Percentiles rank a stretch among this genome's conserved stretches.
Conservation (phyloP, 2,888 invertebrate genomes). For the Drosophila koepferae region DNA sequence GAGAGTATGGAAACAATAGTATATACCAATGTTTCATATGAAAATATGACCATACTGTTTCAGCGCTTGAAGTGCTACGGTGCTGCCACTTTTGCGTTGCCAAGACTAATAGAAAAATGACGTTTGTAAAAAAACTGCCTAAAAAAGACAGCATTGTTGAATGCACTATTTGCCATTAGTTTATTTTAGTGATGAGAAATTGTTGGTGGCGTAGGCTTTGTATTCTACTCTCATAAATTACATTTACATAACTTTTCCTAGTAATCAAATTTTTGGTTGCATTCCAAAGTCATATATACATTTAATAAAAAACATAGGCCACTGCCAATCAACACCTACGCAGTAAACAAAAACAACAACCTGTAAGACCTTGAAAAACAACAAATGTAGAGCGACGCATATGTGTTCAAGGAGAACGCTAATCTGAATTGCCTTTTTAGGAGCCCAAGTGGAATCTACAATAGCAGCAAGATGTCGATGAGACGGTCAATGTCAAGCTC, state of each 20-base stretch:
- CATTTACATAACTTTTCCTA: slow-evolving; percentile 45
- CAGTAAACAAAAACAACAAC: slow-evolving; percentile 33
- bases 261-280: background rate
- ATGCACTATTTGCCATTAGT: slow-evolving; percentile 15
- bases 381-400: slow-evolving; percentile 7
- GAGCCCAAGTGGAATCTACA: background rate
- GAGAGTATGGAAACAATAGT: too few relatives aligned
- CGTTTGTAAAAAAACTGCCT: slow-evolving; percentile 4
- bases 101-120: background rate
- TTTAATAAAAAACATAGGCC: background rate
- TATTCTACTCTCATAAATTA: slow-evolving; percentile 19
- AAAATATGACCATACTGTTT: too few relatives aligned
- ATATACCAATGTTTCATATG: too few relatives aligned
- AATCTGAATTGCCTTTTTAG: slow-evolving; percentile 19
- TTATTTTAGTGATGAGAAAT: slow-evolving; percentile 24
- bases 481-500: slow-evolving; percentile 60
- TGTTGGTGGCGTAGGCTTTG: slow-evolving; percentile 22
- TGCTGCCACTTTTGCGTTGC: slow-evolving; percentile 1
- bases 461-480: slow-evolving; percentile 59
- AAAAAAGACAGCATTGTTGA: slow-evolving; percentile 24
- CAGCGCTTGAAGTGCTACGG: background rate
- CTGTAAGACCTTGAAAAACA: slow-evolving; percentile 67
- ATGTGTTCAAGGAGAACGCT: slow-evolving; percentile 11
- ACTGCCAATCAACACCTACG: slow-evolving; percentile 10
- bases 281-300: background rate